Percentiles rank a stretch among this genome's conserved stretches.
phyloP scores from a whole-genome alignment of 2,888 invertebrate genomes.

The Orchestes rusci region DNA sequence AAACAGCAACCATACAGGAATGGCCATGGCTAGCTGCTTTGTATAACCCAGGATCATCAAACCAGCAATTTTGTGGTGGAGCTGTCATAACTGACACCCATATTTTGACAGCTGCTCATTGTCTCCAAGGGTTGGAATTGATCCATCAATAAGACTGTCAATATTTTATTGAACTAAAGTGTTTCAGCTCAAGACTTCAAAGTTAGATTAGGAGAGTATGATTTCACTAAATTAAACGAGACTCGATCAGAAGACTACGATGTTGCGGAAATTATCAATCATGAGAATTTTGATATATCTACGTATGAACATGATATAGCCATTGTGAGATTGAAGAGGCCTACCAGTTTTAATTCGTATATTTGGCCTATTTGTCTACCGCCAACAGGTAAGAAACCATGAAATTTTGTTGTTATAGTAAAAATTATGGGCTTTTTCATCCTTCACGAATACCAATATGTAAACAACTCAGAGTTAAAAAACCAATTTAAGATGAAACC shows the following conservation, averaged over 20 bases:
- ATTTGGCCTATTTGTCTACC: slow-evolving; percentile 84
- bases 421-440: background rate
- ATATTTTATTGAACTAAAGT: slow-evolving; percentile 37
- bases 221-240: slow-evolving; percentile 60
- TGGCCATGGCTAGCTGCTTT: slow-evolving; percentile 86
- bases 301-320: slow-evolving; percentile 75
- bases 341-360: slow-evolving; percentile 66
- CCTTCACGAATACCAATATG: background rate
- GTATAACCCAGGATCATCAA: slow-evolving; percentile 48
- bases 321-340: slow-evolving; percentile 58
- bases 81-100: slow-evolving; percentile 71
- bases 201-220: slow-evolving; percentile 77
- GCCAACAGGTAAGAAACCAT: slow-evolving; percentile 39
- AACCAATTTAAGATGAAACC: slow-evolving; percentile 9
- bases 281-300: slow-evolving; percentile 58
- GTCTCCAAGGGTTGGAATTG: slow-evolving; percentile 54
- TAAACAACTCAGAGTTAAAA: background rate
- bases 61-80: slow-evolving; percentile 71
- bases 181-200: slow-evolving; percentile 53
- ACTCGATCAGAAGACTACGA: slow-evolving; percentile 62
- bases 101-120: slow-evolving; percentile 72
- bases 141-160: background rate
- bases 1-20: slow-evolving; percentile 44
- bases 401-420: background rate
- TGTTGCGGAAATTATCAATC: slow-evolving; percentile 59